phyloP scores from a whole-genome alignment of 2,888 invertebrate genomes.

The Iselma pallidipennis region DNA sequence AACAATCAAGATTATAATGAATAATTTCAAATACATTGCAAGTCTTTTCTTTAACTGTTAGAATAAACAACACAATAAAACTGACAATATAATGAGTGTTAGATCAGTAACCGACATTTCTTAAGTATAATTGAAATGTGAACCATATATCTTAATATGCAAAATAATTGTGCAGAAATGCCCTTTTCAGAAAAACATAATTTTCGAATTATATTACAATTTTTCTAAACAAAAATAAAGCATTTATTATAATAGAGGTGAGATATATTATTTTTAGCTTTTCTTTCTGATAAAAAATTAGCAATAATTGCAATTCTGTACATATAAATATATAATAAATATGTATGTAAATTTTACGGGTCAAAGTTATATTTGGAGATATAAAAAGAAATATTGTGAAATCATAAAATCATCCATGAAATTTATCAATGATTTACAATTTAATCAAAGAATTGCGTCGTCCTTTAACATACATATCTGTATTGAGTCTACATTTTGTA shows the following conservation, averaged over 20 bases:
- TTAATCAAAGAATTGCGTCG: no score
- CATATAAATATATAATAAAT: neutral
- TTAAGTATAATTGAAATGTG: neutral
- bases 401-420: neutral
- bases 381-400: neutral
- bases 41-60: neutral
- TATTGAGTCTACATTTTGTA: no score
- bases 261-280: no score
- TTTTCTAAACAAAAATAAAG: no score
- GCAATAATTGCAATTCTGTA: no score
- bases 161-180: neutral
- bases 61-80: neutral
- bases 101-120: no score
- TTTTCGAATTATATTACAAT: no score
- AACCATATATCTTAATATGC: neutral
- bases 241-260: no score
- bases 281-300: no score
- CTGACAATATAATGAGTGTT: no score
- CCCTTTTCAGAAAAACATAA: neutral
- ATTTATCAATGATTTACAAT: no score
- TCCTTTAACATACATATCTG: no score
- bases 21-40: neutral
- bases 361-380: slow-evolving; percentile 1
- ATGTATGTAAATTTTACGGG: slow-evolving; percentile 11
- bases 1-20: neutral